Evolutionary conservation across 2,888 invertebrate genomes (phyloP).

Genomic region (Gastrophysa polygoni): DNA sequence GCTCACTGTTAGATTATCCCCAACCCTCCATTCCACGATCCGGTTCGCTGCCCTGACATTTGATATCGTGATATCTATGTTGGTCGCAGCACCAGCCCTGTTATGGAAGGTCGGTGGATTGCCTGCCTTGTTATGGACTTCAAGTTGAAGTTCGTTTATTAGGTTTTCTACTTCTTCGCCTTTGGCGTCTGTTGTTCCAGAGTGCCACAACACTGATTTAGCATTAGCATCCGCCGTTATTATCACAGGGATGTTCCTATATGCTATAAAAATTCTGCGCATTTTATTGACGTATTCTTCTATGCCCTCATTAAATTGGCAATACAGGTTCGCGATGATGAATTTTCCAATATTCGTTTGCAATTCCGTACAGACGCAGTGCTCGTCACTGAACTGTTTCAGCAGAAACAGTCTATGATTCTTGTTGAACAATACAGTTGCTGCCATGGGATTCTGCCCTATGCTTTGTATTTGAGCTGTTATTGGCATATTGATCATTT

Average conservation of each 20-base stretch:
- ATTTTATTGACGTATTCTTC: neutral
- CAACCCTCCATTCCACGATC: neutral
- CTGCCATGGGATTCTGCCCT: neutral
- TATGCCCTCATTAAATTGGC: constrained; percentile 1
- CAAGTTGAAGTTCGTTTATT: neutral
- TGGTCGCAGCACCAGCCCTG: neutral
- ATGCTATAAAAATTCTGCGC: neutral
- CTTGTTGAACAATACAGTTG: neutral
- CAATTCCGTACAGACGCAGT: neutral
- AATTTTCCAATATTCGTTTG: neutral
- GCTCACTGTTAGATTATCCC: neutral
- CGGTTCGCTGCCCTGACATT: neutral
- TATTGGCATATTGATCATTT: neutral
- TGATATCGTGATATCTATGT: constrained; percentile 11
- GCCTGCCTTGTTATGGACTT: neutral
- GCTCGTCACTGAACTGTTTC: neutral
- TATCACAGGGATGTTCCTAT: neutral
- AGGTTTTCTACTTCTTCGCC: neutral
- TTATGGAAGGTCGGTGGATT: constrained; percentile 11
- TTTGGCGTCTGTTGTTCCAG: neutral
- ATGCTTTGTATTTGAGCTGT: neutral
- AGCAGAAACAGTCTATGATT: neutral
- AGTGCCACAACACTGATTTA: neutral
- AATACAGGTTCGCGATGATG: neutral
- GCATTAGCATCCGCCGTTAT: constrained; percentile 9